A percentile compares a stretch with the other conserved stretches of the same genome.
These are phyloP conservation scores for Periophthalmus modestus DNA, from an alignment of 2,113 vertebrate species.

Conservation along the genomic window DNA sequence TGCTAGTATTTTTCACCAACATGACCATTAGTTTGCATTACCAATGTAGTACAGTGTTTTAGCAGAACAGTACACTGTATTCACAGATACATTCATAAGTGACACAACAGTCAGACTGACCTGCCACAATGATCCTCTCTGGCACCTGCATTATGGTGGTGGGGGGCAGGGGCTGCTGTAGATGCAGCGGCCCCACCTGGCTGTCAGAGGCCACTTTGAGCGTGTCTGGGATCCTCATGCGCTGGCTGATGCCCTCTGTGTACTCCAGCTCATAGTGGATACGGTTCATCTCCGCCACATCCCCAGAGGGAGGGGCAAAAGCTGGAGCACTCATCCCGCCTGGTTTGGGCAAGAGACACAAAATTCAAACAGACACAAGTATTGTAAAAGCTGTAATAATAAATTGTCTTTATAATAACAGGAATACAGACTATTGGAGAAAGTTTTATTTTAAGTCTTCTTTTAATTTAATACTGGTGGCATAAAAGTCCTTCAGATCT, in stretches of 20 bases:
- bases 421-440: too few relatives aligned
- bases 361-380: not conserved
- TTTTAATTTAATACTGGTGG: too few relatives aligned
- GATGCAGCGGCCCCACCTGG: slow-evolving; percentile 49
- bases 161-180: slow-evolving; percentile 76
- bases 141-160: slow-evolving; percentile 94
- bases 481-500: too few relatives aligned
- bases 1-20: too few relatives aligned
- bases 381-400: too few relatives aligned
- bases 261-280: slow-evolving; percentile 95
- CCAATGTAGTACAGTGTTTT: too few relatives aligned
- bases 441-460: too few relatives aligned
- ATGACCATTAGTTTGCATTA: too few relatives aligned
- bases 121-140: slow-evolving; percentile 92
- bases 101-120: slow-evolving; percentile 59
- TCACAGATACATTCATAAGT: not conserved
- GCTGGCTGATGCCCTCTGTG: slow-evolving; percentile 93
- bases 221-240: slow-evolving; percentile 95
- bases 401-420: too few relatives aligned
- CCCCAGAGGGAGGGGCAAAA: slow-evolving; percentile 82
- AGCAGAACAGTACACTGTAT: too few relatives aligned
- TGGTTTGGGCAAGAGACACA: slow-evolving; percentile 6
- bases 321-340: slow-evolving; percentile 81
- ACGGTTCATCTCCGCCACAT: slow-evolving; percentile 91
- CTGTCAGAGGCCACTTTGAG: slow-evolving; percentile 87